Percentiles rank a stretch among this genome's conserved stretches.
Evolutionary conservation across 1,140 invertebrate genomes (phyloP).

Genomic region (Phthorimaea operculella): DNA sequence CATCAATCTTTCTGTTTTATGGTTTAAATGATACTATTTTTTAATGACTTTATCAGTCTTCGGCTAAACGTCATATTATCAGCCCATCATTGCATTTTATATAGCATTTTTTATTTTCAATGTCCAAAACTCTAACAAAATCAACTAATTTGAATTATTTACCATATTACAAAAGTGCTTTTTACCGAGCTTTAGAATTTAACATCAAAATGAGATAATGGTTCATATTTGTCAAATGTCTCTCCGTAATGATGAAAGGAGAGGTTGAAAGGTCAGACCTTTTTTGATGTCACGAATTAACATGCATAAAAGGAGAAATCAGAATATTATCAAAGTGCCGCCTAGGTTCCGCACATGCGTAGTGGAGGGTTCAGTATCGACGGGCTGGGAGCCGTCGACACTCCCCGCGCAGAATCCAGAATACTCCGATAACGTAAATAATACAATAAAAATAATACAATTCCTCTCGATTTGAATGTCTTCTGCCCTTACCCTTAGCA

Average conservation of each 20-base stretch:
- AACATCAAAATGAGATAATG: conserved; percentile 16
- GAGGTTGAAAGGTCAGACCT: conserved; percentile 26
- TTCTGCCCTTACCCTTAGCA: conserved; percentile 15
- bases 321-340: conserved; percentile 43
- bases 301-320: conserved; percentile 56
- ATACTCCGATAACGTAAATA: conserved; percentile 43
- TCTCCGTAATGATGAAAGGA: conserved; percentile 5
- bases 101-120: no score
- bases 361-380: conserved; percentile 36
- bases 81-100: no score
- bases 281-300: conserved; percentile 45
- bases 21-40: no score
- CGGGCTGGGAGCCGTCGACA: conserved; percentile 14
- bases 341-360: conserved; percentile 54
- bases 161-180: no score
- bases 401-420: conserved; percentile 39
- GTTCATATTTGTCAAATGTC: conserved; percentile 18
- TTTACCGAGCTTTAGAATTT: no score
- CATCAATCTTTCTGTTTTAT: no score
- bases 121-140: no score
- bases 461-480: conserved; percentile 44
- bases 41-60: no score
- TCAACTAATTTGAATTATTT: no score
- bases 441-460: conserved; percentile 59
- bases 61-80: no score